Conservation (phyloP, 2,113 vertebrate species). For the Butorides virescens region DNA sequence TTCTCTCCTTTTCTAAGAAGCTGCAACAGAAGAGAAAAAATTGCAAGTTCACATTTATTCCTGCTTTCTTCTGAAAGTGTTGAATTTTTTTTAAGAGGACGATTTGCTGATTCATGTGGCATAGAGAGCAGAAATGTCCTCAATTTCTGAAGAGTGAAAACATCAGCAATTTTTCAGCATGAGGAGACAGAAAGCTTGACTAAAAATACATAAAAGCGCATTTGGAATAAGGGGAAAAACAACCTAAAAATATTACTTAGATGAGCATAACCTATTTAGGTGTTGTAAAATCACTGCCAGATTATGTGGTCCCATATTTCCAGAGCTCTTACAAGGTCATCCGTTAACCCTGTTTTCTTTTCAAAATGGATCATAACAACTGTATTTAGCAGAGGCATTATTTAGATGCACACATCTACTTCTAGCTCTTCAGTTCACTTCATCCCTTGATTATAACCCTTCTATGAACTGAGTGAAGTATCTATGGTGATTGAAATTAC, state of each 20-base stretch:
- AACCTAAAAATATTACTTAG: conserved; percentile 48
- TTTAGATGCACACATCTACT: not conserved
- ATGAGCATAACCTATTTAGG: conserved; percentile 58
- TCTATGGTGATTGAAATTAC: not conserved
- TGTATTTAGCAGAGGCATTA: not conserved
- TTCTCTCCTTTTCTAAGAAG: not conserved
- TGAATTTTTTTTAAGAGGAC: not conserved
- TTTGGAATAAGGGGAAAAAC: conserved; percentile 34
- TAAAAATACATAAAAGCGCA: conserved; percentile 64
- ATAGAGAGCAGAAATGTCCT: conserved; percentile 40
- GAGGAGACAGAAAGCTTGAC: conserved; percentile 54
- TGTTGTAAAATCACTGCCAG: conserved; percentile 14
- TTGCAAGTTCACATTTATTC: not conserved
- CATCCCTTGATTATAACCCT: not conserved
- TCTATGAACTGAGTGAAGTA: not conserved
- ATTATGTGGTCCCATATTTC: not conserved
- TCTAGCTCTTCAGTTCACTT: not conserved
- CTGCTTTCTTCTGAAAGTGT: not conserved
- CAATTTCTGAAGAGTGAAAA: conserved; percentile 50
- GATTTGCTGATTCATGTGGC: conserved; percentile 64
- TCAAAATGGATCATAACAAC: not conserved
- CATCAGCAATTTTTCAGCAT: conserved; percentile 70
- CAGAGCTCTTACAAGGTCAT: conserved; percentile 1
- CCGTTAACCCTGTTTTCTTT: not conserved
- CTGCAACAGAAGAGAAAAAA: not conserved